Evolutionary conservation across 2,113 vertebrate genomes (phyloP).

Genomic region (Thinocorus orbignyianus): DNA sequence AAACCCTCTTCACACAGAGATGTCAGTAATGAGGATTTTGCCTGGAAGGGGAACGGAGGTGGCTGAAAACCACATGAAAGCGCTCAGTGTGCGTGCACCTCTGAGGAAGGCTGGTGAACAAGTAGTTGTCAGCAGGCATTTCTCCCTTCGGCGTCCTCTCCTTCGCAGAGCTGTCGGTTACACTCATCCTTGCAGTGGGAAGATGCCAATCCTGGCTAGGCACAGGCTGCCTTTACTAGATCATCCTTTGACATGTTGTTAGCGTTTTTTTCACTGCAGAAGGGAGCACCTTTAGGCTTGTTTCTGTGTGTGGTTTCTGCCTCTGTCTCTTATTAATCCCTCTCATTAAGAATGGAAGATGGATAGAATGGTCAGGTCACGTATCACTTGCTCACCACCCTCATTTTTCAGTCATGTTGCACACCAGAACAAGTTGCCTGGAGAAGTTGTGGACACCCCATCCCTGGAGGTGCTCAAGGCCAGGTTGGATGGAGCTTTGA

Average conservation of each 20-base stretch:
- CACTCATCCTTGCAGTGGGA: neutral
- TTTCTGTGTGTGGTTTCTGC: neutral
- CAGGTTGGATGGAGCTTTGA: neutral
- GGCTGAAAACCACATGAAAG: neutral
- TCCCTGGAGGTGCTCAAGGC: neutral
- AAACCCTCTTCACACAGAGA: neutral
- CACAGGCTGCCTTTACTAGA: neutral
- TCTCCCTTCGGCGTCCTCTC: neutral
- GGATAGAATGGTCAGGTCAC: accelerated
- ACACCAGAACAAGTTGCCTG: no score
- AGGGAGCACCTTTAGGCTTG: neutral
- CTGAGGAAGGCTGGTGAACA: neutral
- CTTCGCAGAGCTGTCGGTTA: neutral
- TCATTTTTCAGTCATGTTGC: no score
- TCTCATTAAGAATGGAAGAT: neutral
- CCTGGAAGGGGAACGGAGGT: neutral
- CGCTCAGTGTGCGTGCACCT: neutral
- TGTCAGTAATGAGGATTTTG: neutral
- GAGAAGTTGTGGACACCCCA: neutral
- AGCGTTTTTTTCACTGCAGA: neutral
- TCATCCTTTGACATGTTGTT: neutral
- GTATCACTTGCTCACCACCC: no score
- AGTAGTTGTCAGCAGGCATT: neutral
- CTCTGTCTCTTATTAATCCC: neutral
- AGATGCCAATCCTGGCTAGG: neutral